These are phyloP conservation scores for Calliphora vicina DNA, from an alignment of 1,140 invertebrate genomes.

Conservation along the genomic window DNA sequence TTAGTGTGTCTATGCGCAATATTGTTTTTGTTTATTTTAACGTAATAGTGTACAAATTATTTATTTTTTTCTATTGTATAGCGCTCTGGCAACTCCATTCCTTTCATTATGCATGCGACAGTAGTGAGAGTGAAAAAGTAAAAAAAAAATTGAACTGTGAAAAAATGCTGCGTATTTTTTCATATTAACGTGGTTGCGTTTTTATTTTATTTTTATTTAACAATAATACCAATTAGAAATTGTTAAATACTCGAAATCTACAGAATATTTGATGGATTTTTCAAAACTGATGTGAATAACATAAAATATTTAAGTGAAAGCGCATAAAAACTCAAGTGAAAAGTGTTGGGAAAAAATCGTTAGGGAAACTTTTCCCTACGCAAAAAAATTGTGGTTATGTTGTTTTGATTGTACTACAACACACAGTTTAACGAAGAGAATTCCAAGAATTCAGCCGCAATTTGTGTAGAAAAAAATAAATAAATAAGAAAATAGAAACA, in stretches of 20 bases:
- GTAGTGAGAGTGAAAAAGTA: constrained; percentile 20
- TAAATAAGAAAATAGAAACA: not conserved
- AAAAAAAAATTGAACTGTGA: constrained; percentile 26
- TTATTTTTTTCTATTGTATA: not conserved
- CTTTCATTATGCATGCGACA: constrained; percentile 19
- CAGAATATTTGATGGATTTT: not conserved
- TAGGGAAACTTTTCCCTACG: constrained; percentile 9
- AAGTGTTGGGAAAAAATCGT: constrained; percentile 1
- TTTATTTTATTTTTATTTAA: constrained; percentile 25
- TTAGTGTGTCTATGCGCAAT: no score
- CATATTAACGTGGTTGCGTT: constrained; percentile 38
- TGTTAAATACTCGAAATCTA: constrained; percentile 17
- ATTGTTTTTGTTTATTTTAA: not conserved
- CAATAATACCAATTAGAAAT: constrained; percentile 2
- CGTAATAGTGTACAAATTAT: no score
- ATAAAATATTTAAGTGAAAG: not conserved
- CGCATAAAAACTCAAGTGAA: not conserved
- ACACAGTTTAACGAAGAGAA: not conserved
- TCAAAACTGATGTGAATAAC: no score
- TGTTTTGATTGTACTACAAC: not conserved
- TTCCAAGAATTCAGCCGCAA: constrained; percentile 9
- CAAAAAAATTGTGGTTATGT: constrained; percentile 4
- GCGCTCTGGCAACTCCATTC: not conserved
- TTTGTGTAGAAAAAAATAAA: not conserved
- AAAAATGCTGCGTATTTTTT: constrained; percentile 43